These are phyloP conservation scores for Mormyrus hasselquistii DNA, from an alignment of 2,797 vertebrate genomes.

Conservation along the genomic window DNA sequence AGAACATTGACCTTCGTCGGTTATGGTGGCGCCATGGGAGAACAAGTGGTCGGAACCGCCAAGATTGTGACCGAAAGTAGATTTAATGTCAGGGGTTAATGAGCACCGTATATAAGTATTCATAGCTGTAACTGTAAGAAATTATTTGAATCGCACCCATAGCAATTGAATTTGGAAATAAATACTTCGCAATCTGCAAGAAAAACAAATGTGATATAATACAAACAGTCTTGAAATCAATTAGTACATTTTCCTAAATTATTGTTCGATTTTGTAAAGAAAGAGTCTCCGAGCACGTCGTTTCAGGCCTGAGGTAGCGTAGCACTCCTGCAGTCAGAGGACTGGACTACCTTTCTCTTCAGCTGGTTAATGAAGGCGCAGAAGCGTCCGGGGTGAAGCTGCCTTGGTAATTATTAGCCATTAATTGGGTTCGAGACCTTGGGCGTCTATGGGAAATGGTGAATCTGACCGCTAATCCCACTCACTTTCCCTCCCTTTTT, in stretches of 20 bases:
- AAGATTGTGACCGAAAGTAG: not conserved
- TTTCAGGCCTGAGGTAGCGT: slow-evolving; percentile 17
- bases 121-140: not conserved
- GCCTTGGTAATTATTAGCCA: slow-evolving; percentile 81
- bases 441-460: slow-evolving; percentile 67
- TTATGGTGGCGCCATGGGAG: not conserved
- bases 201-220: not conserved
- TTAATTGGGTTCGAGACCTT: slow-evolving; percentile 90
- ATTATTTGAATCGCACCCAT: not conserved
- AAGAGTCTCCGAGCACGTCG: slow-evolving; percentile 8
- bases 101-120: not conserved
- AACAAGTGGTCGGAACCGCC: not conserved
- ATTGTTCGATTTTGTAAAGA: slow-evolving; percentile 21
- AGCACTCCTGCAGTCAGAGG: slow-evolving; percentile 13
- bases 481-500: slow-evolving; percentile 47
- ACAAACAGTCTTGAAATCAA: slow-evolving; percentile 29
- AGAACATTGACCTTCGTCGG: not conserved
- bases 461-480: slow-evolving; percentile 70
- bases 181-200: not conserved
- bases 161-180: not conserved
- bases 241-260: slow-evolving; percentile 21
- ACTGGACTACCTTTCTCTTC: slow-evolving; percentile 24
- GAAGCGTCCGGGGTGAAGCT: slow-evolving; percentile 49
- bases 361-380: slow-evolving; percentile 50
- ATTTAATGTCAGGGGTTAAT: slow-evolving; percentile 15